These are phyloP conservation scores for Meriones psammophilus DNA, from an alignment of 2,797 vertebrate genomes.

Conservation along the genomic window DNA sequence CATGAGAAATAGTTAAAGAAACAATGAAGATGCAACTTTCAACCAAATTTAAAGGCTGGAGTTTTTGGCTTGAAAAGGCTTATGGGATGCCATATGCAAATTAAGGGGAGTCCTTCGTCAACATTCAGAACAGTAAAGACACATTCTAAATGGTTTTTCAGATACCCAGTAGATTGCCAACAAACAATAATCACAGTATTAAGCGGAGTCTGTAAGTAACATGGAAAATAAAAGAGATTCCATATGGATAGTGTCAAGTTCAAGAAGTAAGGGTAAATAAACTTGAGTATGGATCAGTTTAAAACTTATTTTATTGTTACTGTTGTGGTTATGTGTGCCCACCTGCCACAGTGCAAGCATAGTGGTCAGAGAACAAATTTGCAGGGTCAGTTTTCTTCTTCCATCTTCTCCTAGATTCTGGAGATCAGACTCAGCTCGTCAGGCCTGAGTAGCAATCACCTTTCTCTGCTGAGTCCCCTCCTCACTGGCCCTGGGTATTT, in stretches of 20 bases:
- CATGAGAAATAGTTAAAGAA: slow-evolving; percentile 3
- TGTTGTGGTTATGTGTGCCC: neutral
- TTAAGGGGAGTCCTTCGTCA: neutral
- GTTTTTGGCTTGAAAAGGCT: neutral
- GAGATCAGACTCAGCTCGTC: neutral
- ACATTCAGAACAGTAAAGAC: neutral
- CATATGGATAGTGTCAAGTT: neutral
- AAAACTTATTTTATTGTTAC: neutral
- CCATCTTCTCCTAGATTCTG: neutral
- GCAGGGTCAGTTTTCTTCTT: neutral
- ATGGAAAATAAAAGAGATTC: neutral
- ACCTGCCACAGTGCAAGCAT: too few species aligned
- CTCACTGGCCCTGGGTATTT: neutral
- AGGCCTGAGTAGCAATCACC: neutral
- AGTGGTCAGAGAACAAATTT: neutral
- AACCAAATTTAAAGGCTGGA: slow-evolving; percentile 33
- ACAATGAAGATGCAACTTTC: slow-evolving; percentile 39
- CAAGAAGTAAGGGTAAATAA: neutral
- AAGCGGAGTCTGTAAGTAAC: neutral
- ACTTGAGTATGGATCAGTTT: neutral
- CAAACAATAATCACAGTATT: neutral
- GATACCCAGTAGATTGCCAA: neutral
- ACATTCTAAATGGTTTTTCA: neutral
- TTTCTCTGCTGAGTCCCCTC: neutral
- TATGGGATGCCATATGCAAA: neutral